These are phyloP conservation scores for Zaprionus camerounensis DNA, from an alignment of 1,140 invertebrate genomes.

Conservation along the genomic window DNA sequence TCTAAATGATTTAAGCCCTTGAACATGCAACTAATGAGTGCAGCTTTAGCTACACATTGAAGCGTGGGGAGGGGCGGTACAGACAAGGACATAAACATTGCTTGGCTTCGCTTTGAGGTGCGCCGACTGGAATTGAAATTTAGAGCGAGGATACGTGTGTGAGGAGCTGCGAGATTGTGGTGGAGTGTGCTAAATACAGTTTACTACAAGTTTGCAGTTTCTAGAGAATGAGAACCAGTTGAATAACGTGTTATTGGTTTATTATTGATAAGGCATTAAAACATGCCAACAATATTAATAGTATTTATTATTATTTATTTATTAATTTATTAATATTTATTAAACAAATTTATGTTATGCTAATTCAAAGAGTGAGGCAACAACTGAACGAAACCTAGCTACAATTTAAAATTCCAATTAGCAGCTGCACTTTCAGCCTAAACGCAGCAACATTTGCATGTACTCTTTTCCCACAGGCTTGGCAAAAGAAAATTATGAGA, in stretches of 20 bases:
- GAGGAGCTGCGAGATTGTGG: slow-evolving; percentile 8
- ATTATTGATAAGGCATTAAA: neutral
- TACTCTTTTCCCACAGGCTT: neutral
- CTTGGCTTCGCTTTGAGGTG: slow-evolving; percentile 15
- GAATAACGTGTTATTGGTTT: neutral
- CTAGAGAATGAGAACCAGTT: neutral
- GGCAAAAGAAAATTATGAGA: neutral
- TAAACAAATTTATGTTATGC: no score
- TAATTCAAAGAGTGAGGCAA: no score
- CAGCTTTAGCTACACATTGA: slow-evolving; percentile 24
- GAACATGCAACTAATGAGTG: slow-evolving; percentile 77
- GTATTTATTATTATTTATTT: no score
- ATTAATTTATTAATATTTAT: no score
- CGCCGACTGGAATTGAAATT: slow-evolving; percentile 70
- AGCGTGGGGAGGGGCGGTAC: neutral
- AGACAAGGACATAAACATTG: slow-evolving; percentile 32
- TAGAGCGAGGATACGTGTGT: slow-evolving; percentile 61
- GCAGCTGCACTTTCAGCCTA: neutral
- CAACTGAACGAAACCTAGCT: neutral
- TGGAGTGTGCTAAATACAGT: neutral
- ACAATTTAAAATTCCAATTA: neutral
- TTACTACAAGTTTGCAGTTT: neutral
- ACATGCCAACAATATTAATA: no score
- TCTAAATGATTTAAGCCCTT: slow-evolving; percentile 71
- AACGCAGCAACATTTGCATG: neutral